phyloP scores from a whole-genome alignment of 2,797 vertebrate genomes.

The Odontamblyopus lacepedii region DNA sequence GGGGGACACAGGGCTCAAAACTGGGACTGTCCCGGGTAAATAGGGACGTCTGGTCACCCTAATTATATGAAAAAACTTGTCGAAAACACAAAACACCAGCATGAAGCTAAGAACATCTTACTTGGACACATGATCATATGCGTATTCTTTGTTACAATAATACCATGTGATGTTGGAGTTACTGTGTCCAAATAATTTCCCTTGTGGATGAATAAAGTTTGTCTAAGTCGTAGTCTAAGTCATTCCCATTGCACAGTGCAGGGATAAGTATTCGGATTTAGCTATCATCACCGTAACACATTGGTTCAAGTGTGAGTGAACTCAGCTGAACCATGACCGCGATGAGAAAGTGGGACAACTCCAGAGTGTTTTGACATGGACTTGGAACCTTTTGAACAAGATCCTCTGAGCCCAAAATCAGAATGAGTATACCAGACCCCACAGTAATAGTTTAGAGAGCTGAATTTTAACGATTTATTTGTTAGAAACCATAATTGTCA shows the following conservation, averaged over 20 bases:
- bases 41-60: too few species aligned
- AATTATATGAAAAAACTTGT: too few species aligned
- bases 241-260: not conserved
- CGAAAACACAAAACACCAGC: too few species aligned
- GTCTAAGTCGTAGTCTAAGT: too few species aligned
- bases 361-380: conserved; percentile 17
- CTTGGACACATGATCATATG: too few species aligned
- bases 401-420: conserved; percentile 1
- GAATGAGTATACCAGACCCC: conserved; percentile 3
- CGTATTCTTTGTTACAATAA: too few species aligned
- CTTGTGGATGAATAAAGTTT: too few species aligned
- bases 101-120: too few species aligned
- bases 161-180: too few species aligned
- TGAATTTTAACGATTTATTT: conserved; percentile 1
- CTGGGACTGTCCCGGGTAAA: too few species aligned
- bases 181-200: too few species aligned
- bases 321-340: not conserved
- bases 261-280: conserved; percentile 27
- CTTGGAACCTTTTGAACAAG: conserved; percentile 1
- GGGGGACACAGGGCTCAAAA: too few species aligned
- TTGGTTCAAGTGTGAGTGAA: not conserved
- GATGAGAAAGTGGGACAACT: conserved; percentile 2
- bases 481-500: not conserved
- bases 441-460: not conserved
- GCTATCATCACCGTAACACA: conserved; percentile 26